Base-by-base conservation (phyloP, 1,140 invertebrate species). In the Macrotrachela quadricornifera region DNA sequence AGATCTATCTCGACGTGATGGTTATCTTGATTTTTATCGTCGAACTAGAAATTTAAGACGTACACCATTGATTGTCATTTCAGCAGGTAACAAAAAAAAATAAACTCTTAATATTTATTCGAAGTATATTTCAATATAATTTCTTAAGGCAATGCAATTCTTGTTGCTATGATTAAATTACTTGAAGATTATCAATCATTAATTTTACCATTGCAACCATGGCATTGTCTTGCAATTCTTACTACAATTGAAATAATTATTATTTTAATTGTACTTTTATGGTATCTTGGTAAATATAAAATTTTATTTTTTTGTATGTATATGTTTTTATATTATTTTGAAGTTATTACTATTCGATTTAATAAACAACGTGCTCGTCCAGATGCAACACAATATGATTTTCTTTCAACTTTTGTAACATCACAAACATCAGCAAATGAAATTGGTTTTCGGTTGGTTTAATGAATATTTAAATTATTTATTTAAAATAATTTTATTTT, bases 21-120 rank as follows among this genome's bases (percentile, higher is more conserved):
- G 63, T 14, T 64, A 64, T 46, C 47, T 64, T 18, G 59, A 62
- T 37, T 64, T 64, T 45, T 64, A 63, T 54, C 52, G 63, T 41
- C 54, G 46, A 42, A 64, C 63, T 2, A 45, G 59, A 38, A 55
- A 62, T 54, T 58, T 64, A 17, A 37, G 62, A n/a, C 49, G 60
- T 42, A 41, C 60, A 46, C 62, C 63, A 8, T 51, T 64, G 9
- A 39, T 58, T 13, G 57, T 63, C 13, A 59, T 59, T 36, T 63
- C 61, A 37, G 58, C 56, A 58, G 61, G 63, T 64, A 50, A 51
- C 51, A 1, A 2, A 47, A 17, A 11, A 11, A 15, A 16, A n/a
- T 36, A 6, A 18, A 16, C 1, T 16, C 17, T 18, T 13, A 37
- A 14, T 40, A 13, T 38, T n/a, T 11, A 15, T 15, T 14, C 21